phyloP scores from a whole-genome alignment of 2,888 invertebrate species.

The Cremastinae sp. region DNA sequence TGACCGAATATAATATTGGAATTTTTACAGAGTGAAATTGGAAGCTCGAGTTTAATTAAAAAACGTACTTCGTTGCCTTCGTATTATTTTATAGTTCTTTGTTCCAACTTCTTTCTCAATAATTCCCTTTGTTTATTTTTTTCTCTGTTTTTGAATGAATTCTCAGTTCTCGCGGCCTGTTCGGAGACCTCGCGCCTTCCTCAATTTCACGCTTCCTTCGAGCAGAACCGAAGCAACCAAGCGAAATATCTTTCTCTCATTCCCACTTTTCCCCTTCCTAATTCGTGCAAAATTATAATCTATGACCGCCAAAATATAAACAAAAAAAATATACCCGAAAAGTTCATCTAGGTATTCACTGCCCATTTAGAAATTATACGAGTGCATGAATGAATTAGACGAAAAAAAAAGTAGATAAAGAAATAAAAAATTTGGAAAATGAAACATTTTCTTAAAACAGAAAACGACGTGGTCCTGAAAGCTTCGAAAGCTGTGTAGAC shows the following conservation, averaged over 20 bases:
- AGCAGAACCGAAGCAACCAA: constrained; percentile 56
- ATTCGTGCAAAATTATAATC: not conserved
- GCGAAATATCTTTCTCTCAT: constrained; percentile 46
- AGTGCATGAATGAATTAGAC: no score
- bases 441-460: not conserved
- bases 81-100: no score
- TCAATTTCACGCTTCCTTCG: constrained; percentile 59
- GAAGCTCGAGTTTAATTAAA: no score
- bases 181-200: constrained; percentile 30
- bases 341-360: no score
- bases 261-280: not conserved
- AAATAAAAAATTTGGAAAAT: not conserved
- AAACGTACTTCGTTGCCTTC: no score
- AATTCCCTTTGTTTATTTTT: not conserved
- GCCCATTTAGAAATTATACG: no score
- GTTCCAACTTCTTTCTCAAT: no score
- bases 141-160: not conserved
- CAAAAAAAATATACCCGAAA: not conserved
- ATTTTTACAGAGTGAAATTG: no score
- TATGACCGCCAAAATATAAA: no score
- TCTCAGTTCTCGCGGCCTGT: no score
- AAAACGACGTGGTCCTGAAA: not conserved
- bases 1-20: no score
- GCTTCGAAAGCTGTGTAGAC: constrained; percentile 14
- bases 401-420: no score